Percentiles rank a stretch among this genome's conserved stretches.
Conservation (phyloP, 2,113 vertebrate species). For the Podiceps cristatus region DNA sequence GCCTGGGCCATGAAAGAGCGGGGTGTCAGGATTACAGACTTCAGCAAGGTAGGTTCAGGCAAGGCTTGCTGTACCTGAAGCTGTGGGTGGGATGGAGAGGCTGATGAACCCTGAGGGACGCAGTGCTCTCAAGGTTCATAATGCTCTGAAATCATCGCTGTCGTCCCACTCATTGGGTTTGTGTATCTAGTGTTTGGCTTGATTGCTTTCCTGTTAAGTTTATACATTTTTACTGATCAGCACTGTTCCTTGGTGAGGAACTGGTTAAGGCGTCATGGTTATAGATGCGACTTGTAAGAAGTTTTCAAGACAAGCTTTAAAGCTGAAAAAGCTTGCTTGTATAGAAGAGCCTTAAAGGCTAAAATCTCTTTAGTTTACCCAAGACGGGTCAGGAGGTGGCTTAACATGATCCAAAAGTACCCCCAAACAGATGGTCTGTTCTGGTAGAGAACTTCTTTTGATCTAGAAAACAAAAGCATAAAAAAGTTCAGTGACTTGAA, state of each 20-base stretch:
- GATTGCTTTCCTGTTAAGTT: not conserved
- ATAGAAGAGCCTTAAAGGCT: not conserved
- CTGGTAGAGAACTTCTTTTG: not conserved
- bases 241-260: not conserved
- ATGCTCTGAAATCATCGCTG: not conserved
- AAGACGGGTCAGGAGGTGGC: not conserved
- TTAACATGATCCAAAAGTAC: not conserved
- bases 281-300: not conserved
- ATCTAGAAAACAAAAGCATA: not conserved
- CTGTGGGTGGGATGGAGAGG: not conserved
- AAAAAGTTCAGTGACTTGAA: not conserved
- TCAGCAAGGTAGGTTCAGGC: not conserved
- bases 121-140: fast-evolving
- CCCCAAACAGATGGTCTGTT: not conserved
- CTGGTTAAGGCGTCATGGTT: not conserved
- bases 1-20: fast-evolving
- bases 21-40: not conserved
- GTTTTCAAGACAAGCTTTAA: not conserved
- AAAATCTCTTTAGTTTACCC: not conserved
- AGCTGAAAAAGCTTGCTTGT: not conserved
- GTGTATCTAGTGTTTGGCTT: not conserved
- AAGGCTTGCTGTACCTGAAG: not conserved
- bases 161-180: fast-evolving
- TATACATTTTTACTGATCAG: not conserved
- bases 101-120: not conserved